Percentiles rank a stretch among this genome's conserved stretches.
These are phyloP conservation scores for Hirudinaria manillensis DNA, from an alignment of 2,888 invertebrate species.

Conservation along the genomic window DNA sequence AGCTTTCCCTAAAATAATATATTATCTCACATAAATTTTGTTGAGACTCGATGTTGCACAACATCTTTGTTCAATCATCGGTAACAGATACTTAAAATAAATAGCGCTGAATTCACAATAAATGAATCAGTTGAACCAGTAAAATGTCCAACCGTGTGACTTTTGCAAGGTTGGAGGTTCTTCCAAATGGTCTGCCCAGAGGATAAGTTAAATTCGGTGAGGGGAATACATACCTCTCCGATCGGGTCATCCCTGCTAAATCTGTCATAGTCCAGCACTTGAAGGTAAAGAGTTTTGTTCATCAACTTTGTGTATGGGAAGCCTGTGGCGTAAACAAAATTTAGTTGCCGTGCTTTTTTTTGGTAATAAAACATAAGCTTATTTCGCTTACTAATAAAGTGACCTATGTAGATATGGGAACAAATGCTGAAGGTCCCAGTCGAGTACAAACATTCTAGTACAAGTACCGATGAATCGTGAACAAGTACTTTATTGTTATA, in stretches of 20 bases:
- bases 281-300: conserved; percentile 51
- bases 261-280: conserved; percentile 51
- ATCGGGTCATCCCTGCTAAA: conserved; percentile 42
- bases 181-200: conserved; percentile 48
- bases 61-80: not conserved
- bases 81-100: not conserved
- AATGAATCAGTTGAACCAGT: too few relatives aligned
- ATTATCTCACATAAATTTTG: not conserved
- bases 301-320: conserved; percentile 52
- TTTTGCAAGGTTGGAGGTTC: conserved; percentile 51
- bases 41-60: not conserved
- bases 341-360: too few relatives aligned
- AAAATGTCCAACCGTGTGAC: conserved; percentile 45
- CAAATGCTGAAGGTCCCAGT: too few relatives aligned
- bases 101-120: too few relatives aligned
- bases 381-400: too few relatives aligned
- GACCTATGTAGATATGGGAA: too few relatives aligned
- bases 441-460: too few relatives aligned
- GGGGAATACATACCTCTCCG: conserved; percentile 39
- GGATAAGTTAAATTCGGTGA: conserved; percentile 46
- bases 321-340: conserved; percentile 40
- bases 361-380: too few relatives aligned
- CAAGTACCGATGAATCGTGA: too few relatives aligned
- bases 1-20: conserved; percentile 25
- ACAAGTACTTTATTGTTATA: too few relatives aligned